Evolutionary conservation across 2,113 vertebrate genomes (phyloP), one percentile per base, ranked within the genome.

Genomic region (Rhinolophus ferrumequinum): DNA sequence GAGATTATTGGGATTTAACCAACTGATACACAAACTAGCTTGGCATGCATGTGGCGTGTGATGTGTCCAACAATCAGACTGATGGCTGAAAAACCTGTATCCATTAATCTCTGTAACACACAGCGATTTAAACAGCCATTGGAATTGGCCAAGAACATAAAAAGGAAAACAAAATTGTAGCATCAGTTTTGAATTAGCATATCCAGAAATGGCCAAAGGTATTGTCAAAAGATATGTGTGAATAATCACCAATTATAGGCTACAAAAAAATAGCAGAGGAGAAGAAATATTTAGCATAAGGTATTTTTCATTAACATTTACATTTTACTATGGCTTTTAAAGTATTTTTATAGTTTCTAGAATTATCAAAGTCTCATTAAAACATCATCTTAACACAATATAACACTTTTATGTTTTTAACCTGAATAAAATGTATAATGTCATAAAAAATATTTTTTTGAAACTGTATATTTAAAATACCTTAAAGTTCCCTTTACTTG

Each of bases 291-390:
- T 94, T n/a, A 79, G 8, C 16, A 44, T 30, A 76, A 81, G 1
- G 3, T 35, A 90, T 66, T 79, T 84, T 91, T 90, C 26, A 91
- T 82, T 75, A 86, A 75, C n/a, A 77, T 85, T 94, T 92, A 58
- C 21, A 54, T 89, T 89, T 56, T 72, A 73, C 4, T 52, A 8
- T 64, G 44, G 16, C 16, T 93, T 73, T 87, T 56, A 56, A 75
- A n/a, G 47, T 56, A 62, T 50, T 70, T 88, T 92, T 58, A 62
- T 41, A 79, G 15, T 70, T 64, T 89, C 12, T 82, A 87, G 26
- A 93, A 93, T 76, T 76, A 82, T 35, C 38, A 88, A 62, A 66
- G 5, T 0, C 35, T 89, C 47, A 73, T 58, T 70, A 50, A 91
- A 87, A 64, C 8, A 84, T 30, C 0, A 0, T 33, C 33, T 90